Evolutionary conservation across 2,113 vertebrate genomes (phyloP).

Genomic region (Albula goreensis): DNA sequence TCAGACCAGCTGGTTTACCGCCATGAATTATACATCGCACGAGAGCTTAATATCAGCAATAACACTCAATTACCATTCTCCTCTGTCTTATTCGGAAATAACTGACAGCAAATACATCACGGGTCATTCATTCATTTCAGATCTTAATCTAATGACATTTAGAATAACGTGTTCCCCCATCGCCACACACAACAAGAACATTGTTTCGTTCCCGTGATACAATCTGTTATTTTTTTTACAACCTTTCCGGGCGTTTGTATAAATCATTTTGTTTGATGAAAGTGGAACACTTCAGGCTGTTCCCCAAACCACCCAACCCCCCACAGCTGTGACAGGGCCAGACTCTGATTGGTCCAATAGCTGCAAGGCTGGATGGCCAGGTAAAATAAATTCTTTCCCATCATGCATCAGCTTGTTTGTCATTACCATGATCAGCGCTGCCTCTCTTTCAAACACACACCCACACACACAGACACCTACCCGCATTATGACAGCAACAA

Average conservation of each 20-base stretch:
- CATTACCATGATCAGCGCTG: too few relatives aligned
- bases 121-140: not conserved
- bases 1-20: not conserved
- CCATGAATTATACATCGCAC: not conserved
- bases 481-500: too few relatives aligned
- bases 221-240: not conserved
- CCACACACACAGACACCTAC: too few relatives aligned
- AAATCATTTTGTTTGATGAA: not conserved
- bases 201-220: not conserved
- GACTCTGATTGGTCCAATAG: not conserved
- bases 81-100: not conserved
- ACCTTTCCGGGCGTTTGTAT: not conserved
- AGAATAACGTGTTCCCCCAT: not conserved
- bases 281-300: not conserved
- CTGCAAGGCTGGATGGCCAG: not conserved
- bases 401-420: not conserved
- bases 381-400: not conserved
- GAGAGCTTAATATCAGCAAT: not conserved
- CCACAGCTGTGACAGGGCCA: not conserved
- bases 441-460: too few relatives aligned
- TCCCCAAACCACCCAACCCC: not conserved
- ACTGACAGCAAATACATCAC: not conserved
- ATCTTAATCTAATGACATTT: slow-evolving; percentile 9
- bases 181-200: not conserved
- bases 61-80: not conserved